Evolutionary conservation across 35 echinoderm and acorn worm species (phyloP).

Genomic region (Heliocidaris tuberculata): DNA sequence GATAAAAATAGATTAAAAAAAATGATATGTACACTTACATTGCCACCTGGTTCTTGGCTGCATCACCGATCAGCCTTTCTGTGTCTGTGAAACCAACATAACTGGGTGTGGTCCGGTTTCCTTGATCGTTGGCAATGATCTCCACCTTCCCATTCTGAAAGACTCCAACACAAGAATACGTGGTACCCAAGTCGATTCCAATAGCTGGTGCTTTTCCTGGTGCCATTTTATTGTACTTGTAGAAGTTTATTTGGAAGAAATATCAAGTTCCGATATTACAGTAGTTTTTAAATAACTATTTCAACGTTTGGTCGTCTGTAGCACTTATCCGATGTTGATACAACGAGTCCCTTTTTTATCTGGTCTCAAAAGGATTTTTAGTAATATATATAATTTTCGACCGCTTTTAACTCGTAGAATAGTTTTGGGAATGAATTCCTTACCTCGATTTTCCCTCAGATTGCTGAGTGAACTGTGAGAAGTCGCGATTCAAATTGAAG

Average conservation of each 20-base stretch:
- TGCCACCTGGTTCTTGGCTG: not conserved
- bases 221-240: not conserved
- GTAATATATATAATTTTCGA: no score
- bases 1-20: not conserved
- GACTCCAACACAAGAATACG: not conserved
- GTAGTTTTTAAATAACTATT: not conserved
- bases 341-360: no score
- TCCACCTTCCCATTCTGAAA: constrained; percentile 1
- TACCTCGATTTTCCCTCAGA: not conserved
- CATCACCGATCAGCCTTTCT: not conserved
- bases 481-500: not conserved
- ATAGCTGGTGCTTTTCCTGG: not conserved
- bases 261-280: not conserved
- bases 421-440: not conserved
- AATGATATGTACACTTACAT: not conserved
- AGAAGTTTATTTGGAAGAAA: not conserved
- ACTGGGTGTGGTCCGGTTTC: not conserved
- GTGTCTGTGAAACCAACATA: not conserved
- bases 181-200: not conserved
- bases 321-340: not conserved
- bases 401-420: no score
- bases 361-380: no score
- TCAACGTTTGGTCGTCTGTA: no score
- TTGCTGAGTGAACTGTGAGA: not conserved
- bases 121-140: constrained; percentile 2